These are phyloP conservation scores for Hippocampus comes DNA, from an alignment of 2,113 vertebrate species.

Conservation along the genomic window DNA sequence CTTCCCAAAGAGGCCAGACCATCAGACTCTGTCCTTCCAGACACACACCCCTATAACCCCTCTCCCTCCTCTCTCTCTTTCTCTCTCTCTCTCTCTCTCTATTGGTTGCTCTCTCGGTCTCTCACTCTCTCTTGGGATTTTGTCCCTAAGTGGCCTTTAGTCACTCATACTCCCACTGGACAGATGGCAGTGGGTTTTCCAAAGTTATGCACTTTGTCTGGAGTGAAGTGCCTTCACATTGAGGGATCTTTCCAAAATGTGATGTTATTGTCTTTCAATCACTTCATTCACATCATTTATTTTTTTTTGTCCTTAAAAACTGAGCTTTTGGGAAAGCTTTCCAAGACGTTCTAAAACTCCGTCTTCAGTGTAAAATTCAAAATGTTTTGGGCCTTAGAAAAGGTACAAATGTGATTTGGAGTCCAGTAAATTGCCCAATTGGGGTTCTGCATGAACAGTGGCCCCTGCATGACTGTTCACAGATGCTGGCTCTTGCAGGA, in stretches of 20 bases:
- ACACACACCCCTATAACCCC: conserved; percentile 15
- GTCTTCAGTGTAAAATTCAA: too few relatives aligned
- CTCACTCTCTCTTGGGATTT: conserved; percentile 63
- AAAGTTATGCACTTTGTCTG: conserved; percentile 21
- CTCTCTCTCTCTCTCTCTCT: background rate
- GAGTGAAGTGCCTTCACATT: background rate
- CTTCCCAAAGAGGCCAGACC: conserved; percentile 87
- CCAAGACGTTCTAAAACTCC: too few relatives aligned
- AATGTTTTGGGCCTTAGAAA: too few relatives aligned
- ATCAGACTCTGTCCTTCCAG: conserved; percentile 52
- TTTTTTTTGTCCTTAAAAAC: too few relatives aligned
- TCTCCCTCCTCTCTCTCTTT: conserved; percentile 41
- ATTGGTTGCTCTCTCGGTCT: background rate
- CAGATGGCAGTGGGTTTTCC: conserved; percentile 77
- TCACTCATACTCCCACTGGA: conserved; percentile 64
- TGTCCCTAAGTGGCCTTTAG: conserved; percentile 69
- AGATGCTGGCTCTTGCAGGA: too few relatives aligned
- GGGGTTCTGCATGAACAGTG: too few relatives aligned
- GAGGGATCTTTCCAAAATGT: background rate
- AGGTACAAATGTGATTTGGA: too few relatives aligned
- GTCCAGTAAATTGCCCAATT: too few relatives aligned
- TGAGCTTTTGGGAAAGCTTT: too few relatives aligned
- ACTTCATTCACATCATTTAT: too few relatives aligned
- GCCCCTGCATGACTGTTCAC: conserved; percentile 7
- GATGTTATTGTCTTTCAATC: background rate